Evolutionary conservation across 2,888 invertebrate species (phyloP).

Genomic region (Conistra vaccinii): DNA sequence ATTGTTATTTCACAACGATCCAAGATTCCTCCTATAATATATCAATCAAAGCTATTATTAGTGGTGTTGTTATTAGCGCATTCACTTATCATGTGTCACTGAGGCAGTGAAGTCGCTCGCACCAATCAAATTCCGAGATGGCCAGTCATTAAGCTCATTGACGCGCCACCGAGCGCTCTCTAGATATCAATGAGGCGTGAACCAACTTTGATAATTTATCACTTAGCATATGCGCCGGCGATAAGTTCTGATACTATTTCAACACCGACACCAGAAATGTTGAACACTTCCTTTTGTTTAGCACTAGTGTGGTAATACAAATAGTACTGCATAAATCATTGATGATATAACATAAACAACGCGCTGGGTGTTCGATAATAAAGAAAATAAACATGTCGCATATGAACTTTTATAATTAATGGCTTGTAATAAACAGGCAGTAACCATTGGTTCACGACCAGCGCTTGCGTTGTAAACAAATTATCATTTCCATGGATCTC

Average conservation of each 20-base stretch:
- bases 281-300: conserved; percentile 55
- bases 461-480: conserved; percentile 51
- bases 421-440: conserved; percentile 60
- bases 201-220: conserved; percentile 71
- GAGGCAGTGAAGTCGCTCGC: conserved; percentile 69
- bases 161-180: conserved; percentile 73
- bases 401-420: conserved; percentile 64
- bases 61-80: conserved; percentile 76
- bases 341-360: conserved; percentile 61
- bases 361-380: conserved; percentile 58
- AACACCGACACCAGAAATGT: conserved; percentile 49
- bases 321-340: conserved; percentile 57
- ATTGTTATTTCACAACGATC: conserved; percentile 60
- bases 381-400: conserved; percentile 62
- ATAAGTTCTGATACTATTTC: conserved; percentile 67
- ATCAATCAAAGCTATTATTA: conserved; percentile 72
- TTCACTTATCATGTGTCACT: conserved; percentile 79
- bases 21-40: conserved; percentile 57
- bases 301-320: conserved; percentile 41
- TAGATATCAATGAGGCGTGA: conserved; percentile 79
- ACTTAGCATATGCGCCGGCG: conserved; percentile 64
- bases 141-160: conserved; percentile 81
- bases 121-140: conserved; percentile 77
- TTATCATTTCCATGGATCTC: conserved; percentile 47
- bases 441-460: conserved; percentile 52